These are phyloP conservation scores for Piaya cayana DNA, from an alignment of 2,113 vertebrate species.

Conservation along the genomic window DNA sequence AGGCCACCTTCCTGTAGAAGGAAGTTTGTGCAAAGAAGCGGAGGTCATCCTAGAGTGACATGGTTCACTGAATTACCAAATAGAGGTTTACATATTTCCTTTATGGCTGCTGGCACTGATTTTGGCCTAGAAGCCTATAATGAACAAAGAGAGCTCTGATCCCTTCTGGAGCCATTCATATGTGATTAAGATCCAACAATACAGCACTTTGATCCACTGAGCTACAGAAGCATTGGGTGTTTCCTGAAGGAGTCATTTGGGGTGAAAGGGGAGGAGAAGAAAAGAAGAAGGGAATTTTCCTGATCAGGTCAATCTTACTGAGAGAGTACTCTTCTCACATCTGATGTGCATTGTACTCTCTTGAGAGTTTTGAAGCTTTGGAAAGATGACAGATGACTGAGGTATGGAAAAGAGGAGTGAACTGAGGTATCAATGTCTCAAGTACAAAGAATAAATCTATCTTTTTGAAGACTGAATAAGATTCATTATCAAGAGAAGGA, in stretches of 20 bases:
- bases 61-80: constrained; percentile 36
- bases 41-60: constrained; percentile 30
- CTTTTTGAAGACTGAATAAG: background rate
- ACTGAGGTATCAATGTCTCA: background rate
- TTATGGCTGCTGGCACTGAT: constrained; percentile 20
- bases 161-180: constrained; percentile 41
- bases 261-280: constrained; percentile 45
- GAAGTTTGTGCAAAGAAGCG: constrained; percentile 5
- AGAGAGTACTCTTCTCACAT: constrained; percentile 17
- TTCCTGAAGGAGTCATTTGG: constrained; percentile 54
- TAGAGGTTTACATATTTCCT: constrained; percentile 39
- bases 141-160: constrained; percentile 57
- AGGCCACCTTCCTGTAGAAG: constrained; percentile 30
- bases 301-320: constrained; percentile 6
- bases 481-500: background rate
- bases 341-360: background rate
- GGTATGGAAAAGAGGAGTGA: constrained; percentile 12
- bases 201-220: constrained; percentile 44
- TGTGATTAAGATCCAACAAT: constrained; percentile 54
- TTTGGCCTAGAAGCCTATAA: constrained; percentile 40
- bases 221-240: constrained; percentile 31
- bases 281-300: constrained; percentile 34
- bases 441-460: constrained; percentile 9
- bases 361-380: constrained; percentile 34
- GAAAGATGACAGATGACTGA: constrained; percentile 39